Evolutionary conservation across 2,797 vertebrate species (phyloP).

Genomic region (Hydrolagus colliei): DNA sequence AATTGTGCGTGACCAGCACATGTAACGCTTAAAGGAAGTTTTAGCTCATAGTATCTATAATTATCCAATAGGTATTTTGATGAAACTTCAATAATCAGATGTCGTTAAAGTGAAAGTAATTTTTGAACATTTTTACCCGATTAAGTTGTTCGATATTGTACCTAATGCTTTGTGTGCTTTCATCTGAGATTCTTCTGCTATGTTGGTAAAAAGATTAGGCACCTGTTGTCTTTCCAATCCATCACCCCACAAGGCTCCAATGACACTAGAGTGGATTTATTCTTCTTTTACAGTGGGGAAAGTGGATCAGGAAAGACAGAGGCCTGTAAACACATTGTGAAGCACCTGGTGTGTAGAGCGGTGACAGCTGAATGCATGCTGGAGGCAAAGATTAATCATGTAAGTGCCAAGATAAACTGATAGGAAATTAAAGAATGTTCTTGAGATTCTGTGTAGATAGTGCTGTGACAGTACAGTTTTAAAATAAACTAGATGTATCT

Average conservation of each 20-base stretch:
- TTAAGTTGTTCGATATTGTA: not conserved
- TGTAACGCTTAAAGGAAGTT: too few species aligned
- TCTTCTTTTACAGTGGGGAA: slow-evolving; percentile 66
- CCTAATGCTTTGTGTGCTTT: not conserved
- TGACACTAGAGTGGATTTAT: too few species aligned
- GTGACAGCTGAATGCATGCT: slow-evolving; percentile 60
- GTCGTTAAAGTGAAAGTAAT: too few species aligned
- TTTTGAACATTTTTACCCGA: too few species aligned
- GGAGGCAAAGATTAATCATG: slow-evolving; percentile 77
- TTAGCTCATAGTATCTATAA: too few species aligned
- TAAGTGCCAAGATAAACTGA: slow-evolving; percentile 54
- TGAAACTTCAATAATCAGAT: too few species aligned
- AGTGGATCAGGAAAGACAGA: slow-evolving; percentile 88
- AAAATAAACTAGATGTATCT: too few species aligned
- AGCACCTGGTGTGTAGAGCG: slow-evolving; percentile 73
- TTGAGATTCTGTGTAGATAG: not conserved
- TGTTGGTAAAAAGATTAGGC: not conserved
- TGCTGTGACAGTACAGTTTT: too few species aligned
- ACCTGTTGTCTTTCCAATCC: not conserved
- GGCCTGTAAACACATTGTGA: slow-evolving; percentile 80
- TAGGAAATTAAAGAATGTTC: not conserved
- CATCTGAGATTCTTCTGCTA: not conserved
- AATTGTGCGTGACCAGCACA: too few species aligned
- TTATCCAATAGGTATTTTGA: too few species aligned
- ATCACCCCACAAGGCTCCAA: too few species aligned